Evolutionary conservation across 2,113 vertebrate species (phyloP), one percentile per base, ranked within the genome.

Genomic region (Protomyctophum bolini): DNA sequence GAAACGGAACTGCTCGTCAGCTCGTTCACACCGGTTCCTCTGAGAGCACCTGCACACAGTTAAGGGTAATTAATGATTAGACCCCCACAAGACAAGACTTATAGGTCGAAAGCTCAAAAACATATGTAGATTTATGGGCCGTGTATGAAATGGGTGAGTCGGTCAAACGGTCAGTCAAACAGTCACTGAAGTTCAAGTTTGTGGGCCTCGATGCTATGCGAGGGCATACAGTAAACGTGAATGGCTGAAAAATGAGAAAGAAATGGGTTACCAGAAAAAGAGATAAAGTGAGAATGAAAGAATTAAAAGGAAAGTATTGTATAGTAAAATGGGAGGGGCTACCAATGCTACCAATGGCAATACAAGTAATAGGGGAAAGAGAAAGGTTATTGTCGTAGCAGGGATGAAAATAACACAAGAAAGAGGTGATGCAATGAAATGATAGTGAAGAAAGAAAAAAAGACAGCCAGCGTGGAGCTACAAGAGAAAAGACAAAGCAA

Each of bases 1-100:
- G 8, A 99, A 99, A 0, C 97, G 95, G 85, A 94, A 93, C 0
- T 94, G 95, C 88, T 99, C 96, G 0, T 93, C 88, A 0, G 96
- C 96, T 0, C 95, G 92, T 51, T 96, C 94, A 4, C 97, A 99
- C 0, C 93, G 92, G 81, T 95, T 97, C 90, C 88, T 93, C 85
- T 96, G 94, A 52, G 96, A 97, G 79, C 98, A 98, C 93, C 97
- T 99, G 90, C 41, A 6, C 1, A 61, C 49, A 60, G 10, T n/a
- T n/a, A 41, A 41, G 33, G 33, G 33, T 41, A 41, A 41, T 41
- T 3, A 41, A 41, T 41, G 33, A 41, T 41, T 41, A 6, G 5
- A 4, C 5, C 3, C 3, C 1, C 1, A 41, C 33, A 41, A 41
- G 33, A 41, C 5, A 33, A 33, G 33, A 33, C 33, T 33, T n/a